Evolutionary conservation across 2,113 vertebrate species (phyloP), one percentile per base, ranked within the genome.

Genomic region (Labrus mixtus): DNA sequence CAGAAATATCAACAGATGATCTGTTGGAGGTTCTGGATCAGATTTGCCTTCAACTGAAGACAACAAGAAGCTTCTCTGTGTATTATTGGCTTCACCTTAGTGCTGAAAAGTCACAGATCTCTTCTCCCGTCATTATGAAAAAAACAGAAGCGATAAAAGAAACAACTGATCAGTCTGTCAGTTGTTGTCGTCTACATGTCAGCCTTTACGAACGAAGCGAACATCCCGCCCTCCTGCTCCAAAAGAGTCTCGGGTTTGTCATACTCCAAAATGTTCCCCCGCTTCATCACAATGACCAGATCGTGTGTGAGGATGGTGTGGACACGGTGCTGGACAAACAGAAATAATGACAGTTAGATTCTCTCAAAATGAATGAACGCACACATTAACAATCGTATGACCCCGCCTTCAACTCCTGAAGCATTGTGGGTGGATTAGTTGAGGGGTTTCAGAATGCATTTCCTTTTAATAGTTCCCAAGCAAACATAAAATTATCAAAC

Each of bases 261-360:
- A 0, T 96, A 96, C 84, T 99, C 98, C 84, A 99, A 76, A 83
- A 99, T 99, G 89, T 96, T 97, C 25, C 98, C 98, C 85, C 98
- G 79, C 89, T 96, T 98, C 97, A 99, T 99, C 89, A 99, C 98
- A 0, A 99, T 99, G 72, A 99, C 98, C 84, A 98, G 88, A 78
- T 99, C 98, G 12, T 97, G 97, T 0, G 96, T 98, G 53, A 99
- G 95, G 89, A 99, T 99, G 83, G 98, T 99, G 92, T 99, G 97
- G 74, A 99, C 98, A 0, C 98, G 97, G 83, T 99, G 98, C 98
- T 99, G 94, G 8, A 66, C 62, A 81, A 60, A 87, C 61, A 79
- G 12, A 46, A 8, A 75, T 22, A 41, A 2, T 13, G 1, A 55
- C 54, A 7, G 3, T 71, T 1, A 68, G 43, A 2, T 10, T 41